A percentile compares a stretch with the other conserved stretches of the same genome.
Evolutionary conservation across 2,797 vertebrate genomes (phyloP).

Genomic region (Pristis pectinata): DNA sequence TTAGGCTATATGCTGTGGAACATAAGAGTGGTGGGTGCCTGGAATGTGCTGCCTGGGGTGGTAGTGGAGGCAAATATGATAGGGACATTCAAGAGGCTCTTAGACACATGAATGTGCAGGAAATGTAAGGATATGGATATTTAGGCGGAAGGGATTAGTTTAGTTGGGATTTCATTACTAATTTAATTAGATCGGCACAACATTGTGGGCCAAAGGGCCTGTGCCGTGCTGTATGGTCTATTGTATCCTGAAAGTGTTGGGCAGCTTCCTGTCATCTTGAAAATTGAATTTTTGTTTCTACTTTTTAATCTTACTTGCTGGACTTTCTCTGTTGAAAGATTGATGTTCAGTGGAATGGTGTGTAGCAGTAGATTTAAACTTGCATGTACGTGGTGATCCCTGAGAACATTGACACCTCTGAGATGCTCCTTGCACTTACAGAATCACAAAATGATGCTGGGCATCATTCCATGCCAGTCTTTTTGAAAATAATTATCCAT

Average conservation of each 20-base stretch:
- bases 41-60: too few species aligned
- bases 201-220: too few species aligned
- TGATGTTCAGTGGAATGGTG: background rate
- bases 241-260: too few species aligned
- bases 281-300: background rate
- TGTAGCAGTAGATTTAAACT: background rate
- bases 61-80: too few species aligned
- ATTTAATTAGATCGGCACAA: too few species aligned
- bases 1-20: background rate
- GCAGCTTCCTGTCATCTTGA: background rate
- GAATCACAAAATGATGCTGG: background rate
- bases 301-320: background rate
- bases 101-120: too few species aligned
- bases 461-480: background rate
- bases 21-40: too few species aligned
- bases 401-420: background rate
- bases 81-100: too few species aligned
- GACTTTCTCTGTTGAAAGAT: background rate
- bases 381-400: background rate
- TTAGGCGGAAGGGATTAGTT: too few species aligned
- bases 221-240: too few species aligned
- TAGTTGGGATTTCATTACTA: too few species aligned
- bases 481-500: background rate
- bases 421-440: background rate
- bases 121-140: too few species aligned